These are phyloP conservation scores for Podarcis lilfordi DNA, from an alignment of 2,797 vertebrate species.

Conservation along the genomic window DNA sequence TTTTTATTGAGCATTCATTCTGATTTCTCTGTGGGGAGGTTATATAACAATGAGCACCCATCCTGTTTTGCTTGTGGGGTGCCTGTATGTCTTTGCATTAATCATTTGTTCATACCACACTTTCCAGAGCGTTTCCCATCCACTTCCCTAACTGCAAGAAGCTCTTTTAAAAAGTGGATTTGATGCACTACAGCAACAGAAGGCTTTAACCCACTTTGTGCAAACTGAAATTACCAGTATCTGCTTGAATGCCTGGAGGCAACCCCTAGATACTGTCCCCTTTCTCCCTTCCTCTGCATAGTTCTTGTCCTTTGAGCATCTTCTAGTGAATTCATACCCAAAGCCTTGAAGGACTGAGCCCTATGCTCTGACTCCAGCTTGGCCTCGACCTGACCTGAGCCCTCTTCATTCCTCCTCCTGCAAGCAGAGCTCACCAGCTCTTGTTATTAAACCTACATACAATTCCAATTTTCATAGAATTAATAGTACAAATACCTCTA, in stretches of 20 bases:
- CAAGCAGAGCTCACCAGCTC: background rate
- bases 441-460: conserved; percentile 40
- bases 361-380: background rate
- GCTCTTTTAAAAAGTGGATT: background rate
- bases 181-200: no score
- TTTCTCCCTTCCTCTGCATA: background rate
- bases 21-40: no score
- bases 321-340: background rate
- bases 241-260: background rate
- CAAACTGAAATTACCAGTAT: background rate
- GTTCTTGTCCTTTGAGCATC: background rate
- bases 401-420: background rate
- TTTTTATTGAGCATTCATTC: no score
- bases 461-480: conserved; percentile 16
- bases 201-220: background rate
- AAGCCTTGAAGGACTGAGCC: background rate
- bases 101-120: no score
- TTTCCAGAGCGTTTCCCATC: background rate
- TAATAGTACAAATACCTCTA: conserved; percentile 9
- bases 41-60: no score
- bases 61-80: no score
- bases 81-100: no score
- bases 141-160: background rate
- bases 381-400: background rate
- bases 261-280: background rate